These are phyloP conservation scores for Corvus moneduloides DNA, from an alignment of 2,113 vertebrate genomes.

Conservation along the genomic window DNA sequence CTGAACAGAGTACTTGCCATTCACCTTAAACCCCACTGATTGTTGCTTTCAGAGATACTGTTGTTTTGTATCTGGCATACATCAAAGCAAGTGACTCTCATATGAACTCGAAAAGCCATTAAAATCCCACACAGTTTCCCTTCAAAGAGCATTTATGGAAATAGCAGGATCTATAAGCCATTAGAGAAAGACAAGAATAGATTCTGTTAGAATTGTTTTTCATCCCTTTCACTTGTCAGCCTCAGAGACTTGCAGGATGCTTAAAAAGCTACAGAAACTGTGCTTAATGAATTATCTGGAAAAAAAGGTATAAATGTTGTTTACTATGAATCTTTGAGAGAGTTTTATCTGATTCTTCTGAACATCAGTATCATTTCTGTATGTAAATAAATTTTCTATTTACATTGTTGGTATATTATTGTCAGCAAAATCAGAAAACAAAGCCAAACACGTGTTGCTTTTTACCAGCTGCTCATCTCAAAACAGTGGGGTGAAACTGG, in stretches of 20 bases:
- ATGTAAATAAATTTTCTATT: not conserved
- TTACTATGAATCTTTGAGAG: not conserved
- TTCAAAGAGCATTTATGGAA: slow-evolving; percentile 52
- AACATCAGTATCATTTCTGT: not conserved
- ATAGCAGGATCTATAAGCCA: slow-evolving; percentile 40
- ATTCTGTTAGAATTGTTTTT: not conserved
- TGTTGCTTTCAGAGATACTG: not conserved
- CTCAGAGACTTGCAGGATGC: not conserved
- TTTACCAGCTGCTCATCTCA: not conserved
- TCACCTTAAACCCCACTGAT: not conserved
- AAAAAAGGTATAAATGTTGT: not conserved
- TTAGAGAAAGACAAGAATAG: slow-evolving; percentile 47
- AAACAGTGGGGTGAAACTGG: not conserved
- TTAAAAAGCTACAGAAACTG: not conserved
- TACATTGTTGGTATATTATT: not conserved
- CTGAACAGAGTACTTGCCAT: not conserved
- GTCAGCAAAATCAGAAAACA: not conserved
- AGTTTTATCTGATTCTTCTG: not conserved
- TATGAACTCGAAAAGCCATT: slow-evolving; percentile 27
- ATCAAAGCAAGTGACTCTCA: slow-evolving; percentile 25
- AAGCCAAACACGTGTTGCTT: not conserved
- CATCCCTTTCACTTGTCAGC: not conserved
- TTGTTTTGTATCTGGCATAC: not conserved
- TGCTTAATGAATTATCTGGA: not conserved
- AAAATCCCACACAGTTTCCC: slow-evolving; percentile 35